These are phyloP conservation scores for Macrosoma leucophasiata DNA, from an alignment of 2,888 invertebrate genomes.

Conservation along the genomic window DNA sequence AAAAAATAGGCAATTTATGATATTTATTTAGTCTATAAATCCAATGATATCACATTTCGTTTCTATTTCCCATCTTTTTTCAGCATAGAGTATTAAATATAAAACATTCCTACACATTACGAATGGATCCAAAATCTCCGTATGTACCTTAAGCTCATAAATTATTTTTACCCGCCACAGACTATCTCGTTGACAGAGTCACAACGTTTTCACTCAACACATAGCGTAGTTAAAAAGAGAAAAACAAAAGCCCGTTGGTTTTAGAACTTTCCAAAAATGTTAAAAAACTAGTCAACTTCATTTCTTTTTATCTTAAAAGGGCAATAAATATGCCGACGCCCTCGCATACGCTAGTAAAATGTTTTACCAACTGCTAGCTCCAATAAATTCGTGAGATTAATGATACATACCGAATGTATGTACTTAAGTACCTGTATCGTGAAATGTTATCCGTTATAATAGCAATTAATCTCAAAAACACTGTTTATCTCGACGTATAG, in stretches of 20 bases:
- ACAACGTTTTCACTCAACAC: slow-evolving; percentile 45
- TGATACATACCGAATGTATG: slow-evolving; percentile 63
- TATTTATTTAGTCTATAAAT: too few species aligned
- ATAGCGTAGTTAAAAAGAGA: too few species aligned
- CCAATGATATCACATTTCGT: too few species aligned
- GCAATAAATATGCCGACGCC: slow-evolving; percentile 65
- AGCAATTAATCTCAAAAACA: slow-evolving; percentile 59
- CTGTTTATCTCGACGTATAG: slow-evolving; percentile 31
- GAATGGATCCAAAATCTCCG: too few species aligned
- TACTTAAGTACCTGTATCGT: slow-evolving; percentile 58
- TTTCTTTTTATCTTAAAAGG: slow-evolving; percentile 52
- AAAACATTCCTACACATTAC: too few species aligned
- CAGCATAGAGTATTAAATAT: too few species aligned
- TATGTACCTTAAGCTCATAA: too few species aligned
- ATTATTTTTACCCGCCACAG: slow-evolving; percentile 14
- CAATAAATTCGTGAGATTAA: slow-evolving; percentile 68
- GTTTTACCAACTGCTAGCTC: slow-evolving; percentile 47
- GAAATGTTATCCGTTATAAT: slow-evolving; percentile 60
- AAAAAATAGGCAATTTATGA: too few species aligned
- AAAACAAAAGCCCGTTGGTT: too few species aligned
- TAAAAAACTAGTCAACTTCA: slow-evolving; percentile 45
- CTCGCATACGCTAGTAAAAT: slow-evolving; percentile 47
- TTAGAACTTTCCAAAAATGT: slow-evolving; percentile 46
- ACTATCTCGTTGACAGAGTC: slow-evolving; percentile 39
- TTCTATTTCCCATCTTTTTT: too few species aligned